Percentiles rank a stretch among this genome's conserved stretches.
These are phyloP conservation scores for Pelochelys cantorii DNA, from an alignment of 2,797 vertebrate species.

Conservation along the genomic window DNA sequence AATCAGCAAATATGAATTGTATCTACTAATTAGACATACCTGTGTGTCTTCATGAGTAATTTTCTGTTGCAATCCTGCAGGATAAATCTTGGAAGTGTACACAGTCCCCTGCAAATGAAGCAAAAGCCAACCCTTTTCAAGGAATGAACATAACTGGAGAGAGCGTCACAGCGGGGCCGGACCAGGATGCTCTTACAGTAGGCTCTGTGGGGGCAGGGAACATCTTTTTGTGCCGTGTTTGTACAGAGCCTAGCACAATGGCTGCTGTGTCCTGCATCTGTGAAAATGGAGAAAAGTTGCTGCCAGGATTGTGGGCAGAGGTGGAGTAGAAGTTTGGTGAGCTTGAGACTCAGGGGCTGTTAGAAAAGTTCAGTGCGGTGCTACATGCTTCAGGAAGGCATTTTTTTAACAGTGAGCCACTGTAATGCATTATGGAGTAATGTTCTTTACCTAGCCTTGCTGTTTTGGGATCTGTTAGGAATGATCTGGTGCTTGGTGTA, in stretches of 20 bases:
- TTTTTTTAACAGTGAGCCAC: not conserved
- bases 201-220: not conserved
- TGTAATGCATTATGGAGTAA: not conserved
- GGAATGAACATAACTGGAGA: accelerated
- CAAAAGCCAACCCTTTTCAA: not conserved
- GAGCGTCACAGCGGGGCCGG: not conserved
- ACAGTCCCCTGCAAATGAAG: not conserved
- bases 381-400: not conserved
- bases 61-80: not conserved
- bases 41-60: not conserved
- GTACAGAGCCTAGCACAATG: not conserved
- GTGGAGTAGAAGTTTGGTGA: not conserved
- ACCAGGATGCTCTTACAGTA: accelerated
- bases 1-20: not conserved
- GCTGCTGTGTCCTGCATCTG: not conserved
- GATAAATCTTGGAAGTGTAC: not conserved
- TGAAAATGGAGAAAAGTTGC: not conserved
- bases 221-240: not conserved
- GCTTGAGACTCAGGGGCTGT: not conserved
- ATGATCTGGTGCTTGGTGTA: not conserved
- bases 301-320: not conserved
- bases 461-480: not conserved
- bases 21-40: too few relatives aligned
- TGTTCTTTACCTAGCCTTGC: not conserved
- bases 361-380: not conserved